These are phyloP conservation scores for Dyspetes luteomarginatus DNA, from an alignment of 2,888 invertebrate species.

Conservation along the genomic window DNA sequence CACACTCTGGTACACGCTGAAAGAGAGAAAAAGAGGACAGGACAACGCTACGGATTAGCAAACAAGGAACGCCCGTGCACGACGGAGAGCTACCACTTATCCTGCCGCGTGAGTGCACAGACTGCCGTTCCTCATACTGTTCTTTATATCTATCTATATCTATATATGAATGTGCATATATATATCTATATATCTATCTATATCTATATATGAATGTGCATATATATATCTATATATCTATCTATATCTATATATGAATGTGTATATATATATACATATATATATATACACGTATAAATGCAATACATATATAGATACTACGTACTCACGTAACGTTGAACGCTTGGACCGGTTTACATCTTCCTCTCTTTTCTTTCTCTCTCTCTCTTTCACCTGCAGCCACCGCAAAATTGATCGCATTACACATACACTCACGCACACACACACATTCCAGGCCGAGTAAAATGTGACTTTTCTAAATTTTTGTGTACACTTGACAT, in stretches of 20 bases:
- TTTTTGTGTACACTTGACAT: background rate
- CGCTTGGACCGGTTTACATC: constrained; percentile 35
- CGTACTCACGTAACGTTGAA: constrained; percentile 30
- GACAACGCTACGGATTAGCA: constrained; percentile 74
- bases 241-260: background rate
- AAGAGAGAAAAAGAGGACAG: constrained; percentile 16
- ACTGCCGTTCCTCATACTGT: constrained; percentile 24
- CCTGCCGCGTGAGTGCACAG: constrained; percentile 74
- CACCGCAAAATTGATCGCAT: constrained; percentile 42
- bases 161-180: too few relatives aligned
- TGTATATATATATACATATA: background rate
- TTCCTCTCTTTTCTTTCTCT: constrained; percentile 18
- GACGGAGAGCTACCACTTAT: constrained; percentile 75
- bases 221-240: background rate
- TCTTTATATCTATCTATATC: background rate
- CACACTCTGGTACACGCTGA: constrained; percentile 33
- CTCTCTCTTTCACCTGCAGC: constrained; percentile 21
- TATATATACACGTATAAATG: background rate
- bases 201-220: too few relatives aligned
- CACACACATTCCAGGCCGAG: too few relatives aligned
- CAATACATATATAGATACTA: background rate
- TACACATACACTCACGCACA: constrained; percentile 7
- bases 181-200: background rate
- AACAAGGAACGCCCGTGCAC: constrained; percentile 73
- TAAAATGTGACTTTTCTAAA: constrained; percentile 44